These are phyloP conservation scores for Nothocercus nigrocapillus DNA, from an alignment of 2,113 vertebrate genomes.

Conservation along the genomic window DNA sequence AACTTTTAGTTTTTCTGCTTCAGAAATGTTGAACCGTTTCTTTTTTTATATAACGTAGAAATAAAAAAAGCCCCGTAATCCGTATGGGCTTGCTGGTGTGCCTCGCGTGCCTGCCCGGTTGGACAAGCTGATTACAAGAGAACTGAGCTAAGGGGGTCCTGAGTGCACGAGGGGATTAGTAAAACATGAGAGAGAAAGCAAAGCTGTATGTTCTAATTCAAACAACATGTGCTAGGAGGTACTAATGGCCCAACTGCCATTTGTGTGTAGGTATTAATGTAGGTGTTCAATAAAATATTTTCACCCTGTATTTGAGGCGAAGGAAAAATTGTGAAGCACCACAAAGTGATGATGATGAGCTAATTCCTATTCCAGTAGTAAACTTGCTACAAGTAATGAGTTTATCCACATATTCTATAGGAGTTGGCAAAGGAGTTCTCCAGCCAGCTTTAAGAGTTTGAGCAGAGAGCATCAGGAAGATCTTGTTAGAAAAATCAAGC, in stretches of 20 bases:
- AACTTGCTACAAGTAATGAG: neutral
- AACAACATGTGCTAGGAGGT: neutral
- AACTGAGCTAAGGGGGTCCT: neutral
- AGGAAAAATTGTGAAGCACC: neutral
- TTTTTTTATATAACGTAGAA: neutral
- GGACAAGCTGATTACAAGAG: neutral
- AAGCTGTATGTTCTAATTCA: neutral
- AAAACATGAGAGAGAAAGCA: neutral
- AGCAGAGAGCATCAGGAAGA: neutral
- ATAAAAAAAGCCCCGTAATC: neutral
- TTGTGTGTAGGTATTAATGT: neutral
- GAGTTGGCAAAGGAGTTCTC: neutral
- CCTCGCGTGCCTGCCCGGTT: neutral
- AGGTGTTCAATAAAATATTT: neutral
- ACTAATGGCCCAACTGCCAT: neutral
- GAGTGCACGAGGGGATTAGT: neutral
- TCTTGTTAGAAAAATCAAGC: neutral
- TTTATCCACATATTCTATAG: neutral
- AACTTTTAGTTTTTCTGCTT: neutral
- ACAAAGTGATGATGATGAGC: neutral
- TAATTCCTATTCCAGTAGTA: neutral
- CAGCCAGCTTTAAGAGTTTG: neutral
- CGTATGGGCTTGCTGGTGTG: accelerated
- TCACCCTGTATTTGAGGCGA: neutral
- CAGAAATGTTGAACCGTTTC: neutral